A percentile compares a stretch with the other conserved stretches of the same genome.
These are phyloP conservation scores for Hippocampus guttulatus DNA, from an alignment of 2,113 vertebrate species.

Conservation along the genomic window DNA sequence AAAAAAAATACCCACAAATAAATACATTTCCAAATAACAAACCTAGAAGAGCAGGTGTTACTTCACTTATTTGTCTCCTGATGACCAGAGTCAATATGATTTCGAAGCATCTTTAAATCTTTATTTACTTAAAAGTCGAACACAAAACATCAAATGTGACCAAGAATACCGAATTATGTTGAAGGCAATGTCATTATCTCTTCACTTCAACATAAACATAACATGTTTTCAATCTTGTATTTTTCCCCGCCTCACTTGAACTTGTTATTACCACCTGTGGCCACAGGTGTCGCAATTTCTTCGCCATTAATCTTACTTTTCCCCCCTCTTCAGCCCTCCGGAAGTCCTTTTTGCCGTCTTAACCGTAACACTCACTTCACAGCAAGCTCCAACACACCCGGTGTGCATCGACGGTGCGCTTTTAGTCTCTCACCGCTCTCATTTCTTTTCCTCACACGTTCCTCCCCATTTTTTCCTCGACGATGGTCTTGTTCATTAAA, in stretches of 20 bases:
- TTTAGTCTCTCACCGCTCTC: slow-evolving; percentile 30
- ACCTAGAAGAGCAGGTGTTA: no score
- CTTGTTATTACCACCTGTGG: background rate
- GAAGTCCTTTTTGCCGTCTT: slow-evolving; percentile 6
- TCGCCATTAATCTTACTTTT: background rate
- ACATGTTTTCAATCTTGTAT: background rate
- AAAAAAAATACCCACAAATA: no score
- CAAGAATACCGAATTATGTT: background rate
- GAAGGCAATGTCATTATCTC: background rate
- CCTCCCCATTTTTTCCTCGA: slow-evolving; percentile 22
- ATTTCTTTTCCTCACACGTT: slow-evolving; percentile 23
- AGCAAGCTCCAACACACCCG: slow-evolving; percentile 9
- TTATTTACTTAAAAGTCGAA: no score
- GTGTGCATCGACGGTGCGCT: background rate
- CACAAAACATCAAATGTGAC: background rate
- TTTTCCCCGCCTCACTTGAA: background rate
- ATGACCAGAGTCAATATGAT: no score
- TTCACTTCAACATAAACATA: no score
- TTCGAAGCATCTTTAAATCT: no score
- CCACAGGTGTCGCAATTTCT: slow-evolving; percentile 20
- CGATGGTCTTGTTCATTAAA: slow-evolving; percentile 53
- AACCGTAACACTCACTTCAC: slow-evolving; percentile 17
- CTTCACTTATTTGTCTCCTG: no score
- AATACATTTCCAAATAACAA: no score
- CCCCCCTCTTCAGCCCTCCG: slow-evolving; percentile 1